Base-by-base conservation (phyloP, 1,140 invertebrate genomes). In the Macrosteles quadrilineatus region DNA sequence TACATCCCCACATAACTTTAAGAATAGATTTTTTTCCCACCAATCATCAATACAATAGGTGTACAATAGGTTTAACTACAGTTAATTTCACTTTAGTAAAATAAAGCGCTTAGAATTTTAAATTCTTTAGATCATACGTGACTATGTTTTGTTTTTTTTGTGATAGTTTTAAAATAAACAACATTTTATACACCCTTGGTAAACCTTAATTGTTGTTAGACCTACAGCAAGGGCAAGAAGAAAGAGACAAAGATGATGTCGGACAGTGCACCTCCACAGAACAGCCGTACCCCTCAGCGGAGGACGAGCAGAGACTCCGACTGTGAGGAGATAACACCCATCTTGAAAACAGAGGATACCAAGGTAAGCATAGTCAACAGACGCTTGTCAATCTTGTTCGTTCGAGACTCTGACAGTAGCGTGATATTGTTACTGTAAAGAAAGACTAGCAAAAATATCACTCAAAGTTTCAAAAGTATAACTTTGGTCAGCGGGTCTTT, bases 271-370 rank as follows among this genome's bases (percentile, higher is more conserved):
- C 21, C 12, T 29, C 25, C 12, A 59, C 23, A 12, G 23, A 59
- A 30, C 55, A 59, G 55, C 25, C 21, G 27, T 2, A 6, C 23
- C 2, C 21, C 11, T 27, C 55, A 59, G 55, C 2, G 55, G 27
- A 59, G n/a, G n/a, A 14, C 55, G 4, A 59, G 55, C 55, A 25
- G 55, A 29, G 55, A 59, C 27, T 59, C 55, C 11, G 55, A 59
- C 25, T 59, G 55, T 30, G 23, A 59, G n/a, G 55, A 59, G n/a
- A n/a, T 59, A 27, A 6, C 25, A 29, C 55, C 55, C 27, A 14
- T 59, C 6, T n/a, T 30, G 4, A 59, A 59, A 30, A 14, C 55
- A 11, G 55, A 59, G 55, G 55, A 59, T 30, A 14, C 55, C n/a
- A 59, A 59, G 25, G 55, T 59, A 30, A 25, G 25, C 12, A 11